A percentile compares a stretch with the other conserved stretches of the same genome.
phyloP scores from a whole-genome alignment of 2,888 invertebrate species.

The Urechis unicinctus region DNA sequence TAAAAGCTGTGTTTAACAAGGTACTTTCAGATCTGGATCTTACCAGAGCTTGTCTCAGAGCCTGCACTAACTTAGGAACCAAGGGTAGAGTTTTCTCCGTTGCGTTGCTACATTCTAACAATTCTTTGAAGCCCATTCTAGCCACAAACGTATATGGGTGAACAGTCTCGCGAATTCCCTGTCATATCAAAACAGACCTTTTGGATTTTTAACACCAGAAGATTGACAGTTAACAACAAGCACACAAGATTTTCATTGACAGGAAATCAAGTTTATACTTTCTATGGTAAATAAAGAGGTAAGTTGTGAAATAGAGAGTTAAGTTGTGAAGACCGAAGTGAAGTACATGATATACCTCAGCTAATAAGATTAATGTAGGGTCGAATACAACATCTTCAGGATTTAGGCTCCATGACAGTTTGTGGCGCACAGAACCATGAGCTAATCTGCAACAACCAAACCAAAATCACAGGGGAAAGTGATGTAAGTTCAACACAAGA shows the following conservation, averaged over 20 bases:
- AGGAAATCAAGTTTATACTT: no score
- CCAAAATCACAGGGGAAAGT: no score
- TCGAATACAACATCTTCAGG: slow-evolving; percentile 45
- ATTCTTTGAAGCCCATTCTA: slow-evolving; percentile 42
- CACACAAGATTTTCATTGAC: not conserved
- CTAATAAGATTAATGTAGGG: slow-evolving; percentile 43
- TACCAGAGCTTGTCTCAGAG: slow-evolving; percentile 40
- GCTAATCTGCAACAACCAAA: slow-evolving; percentile 36
- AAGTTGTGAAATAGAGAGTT: no score
- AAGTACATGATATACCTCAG: slow-evolving; percentile 32
- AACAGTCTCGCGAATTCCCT: slow-evolving; percentile 45
- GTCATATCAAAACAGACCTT: no score
- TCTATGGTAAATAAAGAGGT: no score
- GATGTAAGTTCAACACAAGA: no score
- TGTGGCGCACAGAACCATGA: slow-evolving; percentile 49
- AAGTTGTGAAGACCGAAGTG: no score
- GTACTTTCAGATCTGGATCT: no score
- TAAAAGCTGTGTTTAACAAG: no score
- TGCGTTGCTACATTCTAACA: slow-evolving; percentile 34
- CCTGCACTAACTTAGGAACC: slow-evolving; percentile 35
- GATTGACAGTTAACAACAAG: not conserved
- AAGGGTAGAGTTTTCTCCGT: slow-evolving; percentile 33
- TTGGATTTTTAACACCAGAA: no score
- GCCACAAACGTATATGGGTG: slow-evolving; percentile 48
- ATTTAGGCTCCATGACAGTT: slow-evolving; percentile 39